These are phyloP conservation scores for Falcunculus frontatus DNA, from an alignment of 2,113 vertebrate genomes.

Conservation along the genomic window DNA sequence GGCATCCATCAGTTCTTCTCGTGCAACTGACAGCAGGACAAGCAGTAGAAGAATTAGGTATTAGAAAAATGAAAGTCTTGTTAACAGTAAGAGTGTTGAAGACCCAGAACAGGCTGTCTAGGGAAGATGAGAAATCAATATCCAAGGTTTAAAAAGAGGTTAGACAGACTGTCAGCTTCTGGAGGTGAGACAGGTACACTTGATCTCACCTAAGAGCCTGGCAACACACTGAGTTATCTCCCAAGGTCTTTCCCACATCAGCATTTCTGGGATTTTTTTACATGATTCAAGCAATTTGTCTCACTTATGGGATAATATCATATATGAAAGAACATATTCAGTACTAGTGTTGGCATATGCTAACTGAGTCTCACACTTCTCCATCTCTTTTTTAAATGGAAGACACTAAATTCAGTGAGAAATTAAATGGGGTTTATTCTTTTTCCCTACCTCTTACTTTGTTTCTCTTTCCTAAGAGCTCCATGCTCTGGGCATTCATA, in stretches of 20 bases:
- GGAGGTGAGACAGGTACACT: conserved; percentile 4
- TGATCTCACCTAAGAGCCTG: conserved; percentile 3
- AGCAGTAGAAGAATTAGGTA: neutral
- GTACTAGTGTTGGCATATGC: neutral
- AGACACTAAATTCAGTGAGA: neutral
- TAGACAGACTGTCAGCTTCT: conserved; percentile 33
- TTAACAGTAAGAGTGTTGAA: conserved; percentile 5
- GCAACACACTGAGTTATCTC: neutral
- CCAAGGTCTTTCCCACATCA: neutral
- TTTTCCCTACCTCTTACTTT: neutral
- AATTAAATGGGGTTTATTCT: neutral
- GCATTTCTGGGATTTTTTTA: neutral
- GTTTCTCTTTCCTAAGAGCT: neutral
- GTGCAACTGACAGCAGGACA: neutral
- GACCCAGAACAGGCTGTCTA: conserved; percentile 19
- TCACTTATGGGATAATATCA: neutral
- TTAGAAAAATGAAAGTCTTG: conserved; percentile 52
- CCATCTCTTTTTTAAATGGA: neutral
- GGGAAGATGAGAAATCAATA: conserved; percentile 59
- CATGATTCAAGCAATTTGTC: conserved; percentile 10
- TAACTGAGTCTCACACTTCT: neutral
- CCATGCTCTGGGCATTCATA: neutral
- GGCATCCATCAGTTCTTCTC: neutral
- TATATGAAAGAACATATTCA: neutral
- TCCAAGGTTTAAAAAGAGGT: conserved; percentile 11